Evolutionary conservation across 2,113 vertebrate genomes (phyloP).

Genomic region (Boulengeromyrus knoepffleri): DNA sequence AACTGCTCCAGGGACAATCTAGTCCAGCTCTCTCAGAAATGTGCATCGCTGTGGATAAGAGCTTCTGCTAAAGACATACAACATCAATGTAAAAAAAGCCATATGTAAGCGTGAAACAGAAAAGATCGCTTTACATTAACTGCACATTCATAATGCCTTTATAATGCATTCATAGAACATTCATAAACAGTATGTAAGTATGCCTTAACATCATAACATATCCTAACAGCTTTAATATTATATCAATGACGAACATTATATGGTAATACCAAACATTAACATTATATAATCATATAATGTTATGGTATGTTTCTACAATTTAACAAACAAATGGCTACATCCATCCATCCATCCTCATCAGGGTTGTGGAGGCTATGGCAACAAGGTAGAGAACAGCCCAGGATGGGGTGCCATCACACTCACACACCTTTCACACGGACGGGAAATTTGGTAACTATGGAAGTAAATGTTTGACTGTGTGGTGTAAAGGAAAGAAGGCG

Average conservation of each 20-base stretch:
- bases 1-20: neutral
- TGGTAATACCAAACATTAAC: neutral
- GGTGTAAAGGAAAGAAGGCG: no score
- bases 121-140: neutral
- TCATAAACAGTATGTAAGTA: neutral
- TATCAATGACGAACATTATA: neutral
- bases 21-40: neutral
- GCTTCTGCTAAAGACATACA: neutral
- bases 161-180: neutral
- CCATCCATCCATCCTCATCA: neutral
- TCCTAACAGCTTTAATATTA: neutral
- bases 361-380: neutral
- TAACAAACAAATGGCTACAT: neutral
- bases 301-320: neutral
- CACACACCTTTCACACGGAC: neutral
- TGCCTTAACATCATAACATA: neutral
- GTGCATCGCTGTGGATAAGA: neutral
- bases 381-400: neutral
- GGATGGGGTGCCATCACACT: neutral
- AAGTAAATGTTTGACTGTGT: neutral
- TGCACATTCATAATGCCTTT: neutral
- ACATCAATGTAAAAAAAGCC: neutral
- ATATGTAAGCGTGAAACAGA: neutral
- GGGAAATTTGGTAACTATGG: neutral
- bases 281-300: neutral